Conservation (phyloP, 1,140 invertebrate genomes). For the Scaptodrosophila lebanonensis region DNA sequence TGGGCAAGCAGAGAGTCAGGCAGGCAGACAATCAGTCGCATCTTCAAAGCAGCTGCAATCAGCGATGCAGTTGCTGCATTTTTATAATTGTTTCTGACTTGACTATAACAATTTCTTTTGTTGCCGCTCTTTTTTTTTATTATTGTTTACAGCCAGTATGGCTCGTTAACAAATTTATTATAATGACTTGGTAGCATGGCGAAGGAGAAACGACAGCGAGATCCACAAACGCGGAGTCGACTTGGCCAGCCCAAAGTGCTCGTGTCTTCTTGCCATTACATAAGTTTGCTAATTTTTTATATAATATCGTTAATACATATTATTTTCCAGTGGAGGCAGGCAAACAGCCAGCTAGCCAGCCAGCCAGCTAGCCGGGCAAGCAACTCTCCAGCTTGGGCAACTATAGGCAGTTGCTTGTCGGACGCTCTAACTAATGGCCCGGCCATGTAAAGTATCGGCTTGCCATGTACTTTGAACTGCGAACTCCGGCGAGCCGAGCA, state of each 20-base stretch:
- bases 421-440: background rate
- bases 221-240: too few species aligned
- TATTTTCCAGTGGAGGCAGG: conserved; percentile 66
- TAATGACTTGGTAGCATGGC: conserved; percentile 21
- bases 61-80: conserved; percentile 12
- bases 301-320: conserved; percentile 76
- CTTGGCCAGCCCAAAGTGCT: background rate
- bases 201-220: too few species aligned
- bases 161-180: conserved; percentile 65
- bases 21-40: conserved; percentile 8
- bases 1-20: background rate
- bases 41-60: conserved; percentile 5
- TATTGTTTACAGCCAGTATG: conserved; percentile 3
- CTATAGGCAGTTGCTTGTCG: background rate
- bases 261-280: conserved; percentile 63
- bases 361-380: conserved; percentile 4
- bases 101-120: conserved; percentile 15
- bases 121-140: conserved; percentile 12
- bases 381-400: background rate
- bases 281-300: conserved; percentile 71
- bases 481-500: conserved; percentile 42
- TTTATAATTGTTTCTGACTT: conserved; percentile 42
- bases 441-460: conserved; percentile 17
- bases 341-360: too few species aligned
- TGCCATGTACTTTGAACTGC: conserved; percentile 66